Evolutionary conservation across 2,113 vertebrate species (phyloP), one percentile per base, ranked within the genome.

Genomic region (Protobothrops flavoviridis): DNA sequence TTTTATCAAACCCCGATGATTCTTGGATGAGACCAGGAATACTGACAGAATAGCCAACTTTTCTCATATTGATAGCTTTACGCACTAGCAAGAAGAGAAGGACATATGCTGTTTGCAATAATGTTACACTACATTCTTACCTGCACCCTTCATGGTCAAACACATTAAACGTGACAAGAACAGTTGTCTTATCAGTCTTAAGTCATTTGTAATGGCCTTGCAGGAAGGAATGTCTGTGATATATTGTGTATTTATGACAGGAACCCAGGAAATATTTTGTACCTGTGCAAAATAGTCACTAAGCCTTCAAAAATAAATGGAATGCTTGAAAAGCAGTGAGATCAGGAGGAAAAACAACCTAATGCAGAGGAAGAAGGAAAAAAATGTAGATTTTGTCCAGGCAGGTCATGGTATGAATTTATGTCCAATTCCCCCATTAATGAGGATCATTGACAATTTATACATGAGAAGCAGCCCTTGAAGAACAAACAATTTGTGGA

Each of bases 121-220:
- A 74, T 3, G 92, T 90, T 4, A 90, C 56, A 93, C 29, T 55
- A 85, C 91, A 93, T n/a, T 52, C 53, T 55, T 92, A 87, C 53
- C 8, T 17, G 23, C 56, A 86, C 52, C 55, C 23, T 93, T 95
- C 95, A 93, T 50, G 59, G 48, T 93, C 56, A 93, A 95, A 56
- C 55, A 93, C 20, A 92, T 91, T 93, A 33, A 43, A 94, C 91
- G 92, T 43, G 74, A 90, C 23, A n/a, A 52, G 92, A 93, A 94
- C 61, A 45, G 92, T 53, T 87, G 94, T 39, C 85, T 87, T 90
- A 94, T 53, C 91, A 56, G 93, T 94, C 93, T 93, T 90, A 92
- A 56, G 95, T 92, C 53, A 95, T 87, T 64, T 92, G 90, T 85
- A 95, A 29, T 53, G 74, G 53, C 93, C 95, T 94, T 94, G 90